Base-by-base conservation (phyloP, 2,797 vertebrate genomes). In the Clamator glandarius region DNA sequence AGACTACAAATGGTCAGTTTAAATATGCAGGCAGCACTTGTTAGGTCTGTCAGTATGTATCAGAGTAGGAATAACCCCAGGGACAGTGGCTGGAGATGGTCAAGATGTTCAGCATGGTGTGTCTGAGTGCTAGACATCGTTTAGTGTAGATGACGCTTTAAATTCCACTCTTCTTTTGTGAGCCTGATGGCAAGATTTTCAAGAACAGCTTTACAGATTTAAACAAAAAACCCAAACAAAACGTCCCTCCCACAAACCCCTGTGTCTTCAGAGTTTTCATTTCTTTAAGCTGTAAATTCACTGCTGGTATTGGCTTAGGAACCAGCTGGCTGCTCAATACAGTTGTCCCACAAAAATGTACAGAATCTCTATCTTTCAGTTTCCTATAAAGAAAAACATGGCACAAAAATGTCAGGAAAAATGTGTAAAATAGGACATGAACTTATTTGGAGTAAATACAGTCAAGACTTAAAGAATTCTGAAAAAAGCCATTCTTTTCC, bases 291-390 rank as follows among this genome's bases (percentile, higher is more conserved):
- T 96, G 21, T 91, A 87, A 82, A 64, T 91, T 80, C n/a, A 42
- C 41, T 84, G 87, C 83, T 96, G 88, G 61, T 91, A 58, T 3
- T 92, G 88, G 78, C 81, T 87, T 57, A 31, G 41, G 55, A 64
- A 33, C 19, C 87, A 87, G 72, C 44, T 90, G 25, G 17, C 41
- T 89, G 62, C 89, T 82, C 29, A 26, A 57, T 42, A 14, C 12
- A 28, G 24, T 48, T 91, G 75, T 96, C 69, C 78, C 92, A 92
- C 75, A 95, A 90, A 96, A 96, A 93, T 91, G 75, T 70, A 52
- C 62, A 96, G 72, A 91, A 84, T 87, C 54, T 86, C 33, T 64
- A 1, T 72, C 35, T 83, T 93, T 68, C 17, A 26, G 25, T 77
- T n/a, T 77, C 18, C 12, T 81, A 3, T 26, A 36, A 81, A 62